Evolutionary conservation across 2,888 invertebrate genomes (phyloP).

Genomic region (Agonum fuliginosum): DNA sequence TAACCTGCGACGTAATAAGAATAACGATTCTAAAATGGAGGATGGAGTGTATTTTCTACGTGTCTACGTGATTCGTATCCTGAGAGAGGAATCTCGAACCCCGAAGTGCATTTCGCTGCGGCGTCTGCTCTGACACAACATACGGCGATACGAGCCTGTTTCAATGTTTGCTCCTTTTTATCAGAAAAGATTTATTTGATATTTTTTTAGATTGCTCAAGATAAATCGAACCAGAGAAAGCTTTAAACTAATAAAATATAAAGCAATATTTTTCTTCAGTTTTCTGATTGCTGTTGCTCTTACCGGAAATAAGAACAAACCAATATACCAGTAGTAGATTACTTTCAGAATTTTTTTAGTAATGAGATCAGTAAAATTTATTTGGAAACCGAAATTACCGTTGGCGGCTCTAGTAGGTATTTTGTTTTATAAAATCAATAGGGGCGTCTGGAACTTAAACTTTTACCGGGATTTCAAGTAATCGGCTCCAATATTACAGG

Average conservation of each 20-base stretch:
- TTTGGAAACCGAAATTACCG: too few species aligned
- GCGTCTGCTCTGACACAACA: background rate
- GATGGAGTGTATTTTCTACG: constrained; percentile 10
- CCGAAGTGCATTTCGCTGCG: constrained; percentile 23
- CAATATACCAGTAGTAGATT: too few species aligned
- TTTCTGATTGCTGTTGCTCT: constrained; percentile 2
- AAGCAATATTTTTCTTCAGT: constrained; percentile 5
- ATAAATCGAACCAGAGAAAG: constrained; percentile 1
- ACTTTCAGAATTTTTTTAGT: too few species aligned
- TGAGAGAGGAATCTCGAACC: background rate
- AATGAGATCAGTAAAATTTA: too few species aligned
- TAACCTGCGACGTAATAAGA: constrained; percentile 21
- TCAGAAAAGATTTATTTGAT: constrained; percentile 6
- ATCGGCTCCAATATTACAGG: too few species aligned
- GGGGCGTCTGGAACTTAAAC: too few species aligned
- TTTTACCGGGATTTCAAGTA: too few species aligned
- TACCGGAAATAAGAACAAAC: background rate
- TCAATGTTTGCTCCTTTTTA: constrained; percentile 22
- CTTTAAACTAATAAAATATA: constrained; percentile 23
- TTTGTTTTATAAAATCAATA: too few species aligned
- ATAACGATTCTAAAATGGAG: constrained; percentile 34
- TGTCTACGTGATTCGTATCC: constrained; percentile 22
- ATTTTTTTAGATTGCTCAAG: constrained; percentile 18
- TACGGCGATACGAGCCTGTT: background rate
- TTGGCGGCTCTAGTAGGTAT: too few species aligned